A percentile compares a stretch with the other conserved stretches of the same genome.
Conservation (phyloP, 2,113 vertebrate genomes). For the Oryzias curvinotus region DNA sequence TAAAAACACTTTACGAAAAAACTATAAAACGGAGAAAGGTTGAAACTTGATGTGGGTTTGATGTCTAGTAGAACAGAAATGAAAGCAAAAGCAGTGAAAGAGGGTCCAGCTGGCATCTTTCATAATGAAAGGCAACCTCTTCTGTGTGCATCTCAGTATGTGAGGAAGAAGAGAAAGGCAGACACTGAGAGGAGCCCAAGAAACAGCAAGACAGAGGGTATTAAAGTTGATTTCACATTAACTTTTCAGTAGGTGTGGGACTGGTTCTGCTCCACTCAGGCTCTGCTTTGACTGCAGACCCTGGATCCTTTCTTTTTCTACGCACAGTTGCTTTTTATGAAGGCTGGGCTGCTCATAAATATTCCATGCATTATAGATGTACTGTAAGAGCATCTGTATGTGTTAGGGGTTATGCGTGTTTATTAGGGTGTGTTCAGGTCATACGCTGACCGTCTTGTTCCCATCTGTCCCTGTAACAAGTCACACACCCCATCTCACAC, state of each 20-base stretch:
- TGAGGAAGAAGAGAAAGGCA: conserved; percentile 12
- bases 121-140: conserved; percentile 52
- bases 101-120: conserved; percentile 60
- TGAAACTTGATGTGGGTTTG: conserved; percentile 36
- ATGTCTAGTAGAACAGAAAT: conserved; percentile 66
- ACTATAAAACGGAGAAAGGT: conserved; percentile 41
- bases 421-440: conserved; percentile 38
- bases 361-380: conserved; percentile 64
- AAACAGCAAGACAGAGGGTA: conserved; percentile 30
- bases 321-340: conserved; percentile 40
- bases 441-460: conserved; percentile 66
- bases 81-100: conserved; percentile 40
- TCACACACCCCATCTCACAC: conserved; percentile 50
- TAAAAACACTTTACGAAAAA: conserved; percentile 68
- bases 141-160: conserved; percentile 10
- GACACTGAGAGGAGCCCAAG: conserved; percentile 15
- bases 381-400: conserved; percentile 38
- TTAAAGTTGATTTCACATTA: conserved; percentile 66
- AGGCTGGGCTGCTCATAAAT: conserved; percentile 55
- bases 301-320: conserved; percentile 9
- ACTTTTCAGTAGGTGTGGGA: conserved; percentile 70
- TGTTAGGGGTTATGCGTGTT: conserved; percentile 23
- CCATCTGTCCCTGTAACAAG: conserved; percentile 71
- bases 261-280: conserved; percentile 35
- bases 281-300: conserved; percentile 35